Evolutionary conservation across 2,888 invertebrate genomes (phyloP).

Genomic region (Hyalella azteca): DNA sequence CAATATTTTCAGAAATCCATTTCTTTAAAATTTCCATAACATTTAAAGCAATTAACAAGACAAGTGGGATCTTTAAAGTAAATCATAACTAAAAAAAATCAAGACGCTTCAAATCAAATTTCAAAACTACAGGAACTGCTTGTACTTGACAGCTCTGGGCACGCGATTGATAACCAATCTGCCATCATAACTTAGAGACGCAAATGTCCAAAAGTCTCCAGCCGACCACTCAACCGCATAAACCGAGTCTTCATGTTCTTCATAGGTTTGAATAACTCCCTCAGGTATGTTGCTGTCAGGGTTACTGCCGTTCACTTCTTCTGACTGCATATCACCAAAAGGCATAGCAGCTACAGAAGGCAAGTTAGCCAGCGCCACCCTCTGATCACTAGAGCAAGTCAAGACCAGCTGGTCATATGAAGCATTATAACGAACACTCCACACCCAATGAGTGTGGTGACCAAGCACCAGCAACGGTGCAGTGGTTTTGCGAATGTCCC

Average conservation of each 20-base stretch:
- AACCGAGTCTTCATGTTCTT: slow-evolving; percentile 95
- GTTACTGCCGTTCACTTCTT: not conserved
- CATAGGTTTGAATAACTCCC: slow-evolving; percentile 88
- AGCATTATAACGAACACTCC: slow-evolving; percentile 92
- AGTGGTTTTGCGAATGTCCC: slow-evolving; percentile 87
- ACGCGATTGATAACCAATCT: slow-evolving; percentile 90
- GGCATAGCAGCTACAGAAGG: slow-evolving; percentile 87
- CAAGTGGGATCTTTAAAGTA: too few relatives aligned
- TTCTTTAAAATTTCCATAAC: too few relatives aligned
- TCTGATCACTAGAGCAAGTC: slow-evolving; percentile 92
- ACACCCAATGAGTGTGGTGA: slow-evolving; percentile 92
- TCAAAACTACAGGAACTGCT: slow-evolving; percentile 53
- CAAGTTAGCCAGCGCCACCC: slow-evolving; percentile 86
- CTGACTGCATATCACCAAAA: slow-evolving; percentile 63
- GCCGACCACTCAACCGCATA: slow-evolving; percentile 97
- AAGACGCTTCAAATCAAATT: too few relatives aligned
- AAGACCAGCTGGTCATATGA: slow-evolving; percentile 95
- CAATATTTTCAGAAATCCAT: too few relatives aligned
- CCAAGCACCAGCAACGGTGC: slow-evolving; percentile 77
- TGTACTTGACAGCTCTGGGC: slow-evolving; percentile 92
- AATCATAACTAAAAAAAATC: too few relatives aligned
- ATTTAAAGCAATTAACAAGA: too few relatives aligned
- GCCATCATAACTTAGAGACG: slow-evolving; percentile 97
- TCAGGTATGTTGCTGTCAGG: slow-evolving; percentile 69
- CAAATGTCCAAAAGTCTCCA: slow-evolving; percentile 98